phyloP scores from a whole-genome alignment of 92 coral and sea anemone species.

The Parazoanthus atlanticus region DNA sequence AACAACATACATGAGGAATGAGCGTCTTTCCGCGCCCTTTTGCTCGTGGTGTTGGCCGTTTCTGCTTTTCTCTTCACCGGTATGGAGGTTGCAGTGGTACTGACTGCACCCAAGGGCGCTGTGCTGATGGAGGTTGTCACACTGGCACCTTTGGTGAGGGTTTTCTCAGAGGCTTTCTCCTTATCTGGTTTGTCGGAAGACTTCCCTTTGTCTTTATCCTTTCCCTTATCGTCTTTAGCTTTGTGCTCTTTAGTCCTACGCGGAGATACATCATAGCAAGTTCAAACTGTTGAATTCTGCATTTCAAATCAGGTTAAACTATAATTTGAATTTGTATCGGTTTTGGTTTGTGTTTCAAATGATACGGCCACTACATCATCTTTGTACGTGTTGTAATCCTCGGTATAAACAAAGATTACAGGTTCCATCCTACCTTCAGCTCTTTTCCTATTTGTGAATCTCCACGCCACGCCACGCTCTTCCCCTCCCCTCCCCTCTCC shows the following conservation, averaged over 20 bases:
- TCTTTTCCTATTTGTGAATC: too few relatives aligned
- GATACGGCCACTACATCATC: too few relatives aligned
- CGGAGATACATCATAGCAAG: not conserved
- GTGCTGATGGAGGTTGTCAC: constrained; percentile 53
- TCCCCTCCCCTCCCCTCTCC: too few relatives aligned
- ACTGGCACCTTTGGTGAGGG: constrained; percentile 55
- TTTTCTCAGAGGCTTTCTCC: constrained; percentile 36
- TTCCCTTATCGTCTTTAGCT: constrained; percentile 34
- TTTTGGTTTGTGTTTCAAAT: not conserved
- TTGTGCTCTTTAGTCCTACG: constrained; percentile 25
- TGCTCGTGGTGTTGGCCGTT: constrained; percentile 57
- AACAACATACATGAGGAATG: constrained; percentile 13
- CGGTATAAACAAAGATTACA: too few relatives aligned
- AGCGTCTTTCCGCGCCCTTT: constrained; percentile 81
- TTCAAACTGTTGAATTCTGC: not conserved
- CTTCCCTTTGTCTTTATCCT: constrained; percentile 40
- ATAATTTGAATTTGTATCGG: not conserved
- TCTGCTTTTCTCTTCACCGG: constrained; percentile 88
- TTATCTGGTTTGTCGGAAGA: constrained; percentile 46
- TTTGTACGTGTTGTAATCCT: too few relatives aligned
- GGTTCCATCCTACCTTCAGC: too few relatives aligned
- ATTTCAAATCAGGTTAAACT: not conserved
- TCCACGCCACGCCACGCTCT: too few relatives aligned
- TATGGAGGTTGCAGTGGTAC: constrained; percentile 71
- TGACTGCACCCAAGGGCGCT: constrained; percentile 61